Evolutionary conservation across 2,113 vertebrate species (phyloP), one percentile per base, ranked within the genome.

Genomic region (Rhinoptilus africanus): DNA sequence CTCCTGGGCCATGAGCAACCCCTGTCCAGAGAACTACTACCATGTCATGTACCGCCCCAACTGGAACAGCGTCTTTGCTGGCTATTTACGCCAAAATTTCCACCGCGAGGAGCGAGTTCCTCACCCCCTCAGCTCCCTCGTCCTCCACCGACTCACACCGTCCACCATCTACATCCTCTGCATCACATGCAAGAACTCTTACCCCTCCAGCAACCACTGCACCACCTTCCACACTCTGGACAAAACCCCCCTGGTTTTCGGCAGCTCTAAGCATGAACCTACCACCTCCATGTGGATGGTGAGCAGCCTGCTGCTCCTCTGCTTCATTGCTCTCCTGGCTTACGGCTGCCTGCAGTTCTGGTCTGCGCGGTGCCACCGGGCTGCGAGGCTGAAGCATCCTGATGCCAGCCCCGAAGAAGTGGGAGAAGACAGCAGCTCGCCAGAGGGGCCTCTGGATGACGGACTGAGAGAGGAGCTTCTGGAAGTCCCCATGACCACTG

Each of bases 161-260:
- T 98, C 98, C 82, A 98, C 98, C 16, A 93, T 98, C 96, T 98
- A 98, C 6, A 93, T 98, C 22, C 96, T 98, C 67, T 98, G 98
- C 78, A 94, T 98, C 97, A 98, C 96, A 0, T 98, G 98, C 90
- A 97, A 97, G 92, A 98, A 97, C 94, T 92, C 94, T 5, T 97
- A 96, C 48, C 97, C 98, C 32, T 97, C 98, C 27, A 85, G 96
- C 88, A 98, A 98, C 82, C 97, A 98, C 95, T 98, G 98, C 86
- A 98, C 97, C 92, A 97, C 98, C 18, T 98, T 98, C 87, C 98
- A 98, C 92, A 98, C 98, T 1, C 95, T 97, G 92, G 96, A 97
- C 79, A 97, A 97, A 89, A 86, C 73, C 26, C 97, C 97, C 0
- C 83, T 96, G 76, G 91, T 97, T 21, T 91, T 97, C 0, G 85